Percentiles rank a stretch among this genome's conserved stretches.
phyloP scores from a whole-genome alignment of 2,888 invertebrate species.

The Elegia similella region DNA sequence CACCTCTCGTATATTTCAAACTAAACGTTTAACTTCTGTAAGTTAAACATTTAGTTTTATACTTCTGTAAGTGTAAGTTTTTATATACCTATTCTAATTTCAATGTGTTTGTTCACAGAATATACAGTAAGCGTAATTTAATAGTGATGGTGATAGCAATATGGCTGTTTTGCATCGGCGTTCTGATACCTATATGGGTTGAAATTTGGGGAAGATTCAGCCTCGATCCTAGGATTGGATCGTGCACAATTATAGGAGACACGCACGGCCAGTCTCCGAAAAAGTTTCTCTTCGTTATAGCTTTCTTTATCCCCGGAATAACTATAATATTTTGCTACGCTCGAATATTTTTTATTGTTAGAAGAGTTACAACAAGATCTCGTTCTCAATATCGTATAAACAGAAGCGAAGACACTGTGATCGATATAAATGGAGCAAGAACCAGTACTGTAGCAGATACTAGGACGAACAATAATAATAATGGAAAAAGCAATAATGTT shows the following conservation, averaged over 20 bases:
- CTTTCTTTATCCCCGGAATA: constrained; percentile 91
- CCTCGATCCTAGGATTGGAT: constrained; percentile 86
- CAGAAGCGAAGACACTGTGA: constrained; percentile 10
- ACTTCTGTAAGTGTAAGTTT: neutral
- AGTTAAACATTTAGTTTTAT: too few relatives aligned
- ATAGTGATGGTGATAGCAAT: constrained; percentile 86
- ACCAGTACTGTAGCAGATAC: neutral
- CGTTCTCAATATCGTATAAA: constrained; percentile 49
- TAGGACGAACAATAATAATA: neutral
- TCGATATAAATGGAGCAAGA: constrained; percentile 1
- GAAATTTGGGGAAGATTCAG: constrained; percentile 91
- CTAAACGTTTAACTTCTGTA: too few relatives aligned
- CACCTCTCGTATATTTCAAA: too few relatives aligned
- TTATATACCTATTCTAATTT: constrained; percentile 1
- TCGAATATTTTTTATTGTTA: constrained; percentile 90
- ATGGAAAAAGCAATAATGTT: too few relatives aligned
- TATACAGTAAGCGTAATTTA: constrained; percentile 85
- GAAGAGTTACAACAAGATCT: constrained; percentile 85
- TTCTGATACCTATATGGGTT: constrained; percentile 87
- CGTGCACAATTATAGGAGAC: constrained; percentile 89
- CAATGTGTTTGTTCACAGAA: constrained; percentile 60
- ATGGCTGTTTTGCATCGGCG: constrained; percentile 87
- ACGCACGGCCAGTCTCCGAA: constrained; percentile 86
- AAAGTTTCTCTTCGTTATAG: constrained; percentile 89
- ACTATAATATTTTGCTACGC: constrained; percentile 92